Base-by-base conservation (phyloP, 2,888 invertebrate genomes). In the Micoletzkya japonica region DNA sequence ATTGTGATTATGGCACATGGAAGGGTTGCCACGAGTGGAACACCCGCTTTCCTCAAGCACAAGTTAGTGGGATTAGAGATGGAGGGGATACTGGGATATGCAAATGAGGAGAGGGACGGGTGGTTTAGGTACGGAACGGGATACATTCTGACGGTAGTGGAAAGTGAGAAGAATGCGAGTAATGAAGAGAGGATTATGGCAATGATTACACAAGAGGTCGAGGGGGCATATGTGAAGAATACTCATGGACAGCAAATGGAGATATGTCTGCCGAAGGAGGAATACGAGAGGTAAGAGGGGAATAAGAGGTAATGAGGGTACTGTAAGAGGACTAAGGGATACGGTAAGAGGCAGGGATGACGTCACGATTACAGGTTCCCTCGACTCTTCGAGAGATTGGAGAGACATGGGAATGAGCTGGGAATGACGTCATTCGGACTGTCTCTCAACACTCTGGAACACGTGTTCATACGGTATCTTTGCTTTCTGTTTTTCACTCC, bases 1-100 rank as follows among this genome's bases (percentile, higher is more conserved):
- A 74, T 82, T 30, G 76, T 74, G 1, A 81, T 82, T 56, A 82
- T 82, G 83, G 79, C 76, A 14, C 79, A 82, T 24, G 82, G 82
- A 60, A 69, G 75, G 17, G 67, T 78, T 24, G 78, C 75, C 24
- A 77, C 81, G 57, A 78, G 78, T 50, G 82, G 81, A 39, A 77
- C 78, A 1, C 70, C 72, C 32, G 74, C 76, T 10, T 83, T 77
- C 57, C 61, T 82, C 59, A 83, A 83, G 61, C 70, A 76, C 20
- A 74, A 66, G 17, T 17, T 17, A 26, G n/a, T 54, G 7, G n/a
- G n/a, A n/a, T n/a, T n/a, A n/a, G n/a, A n/a, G 30, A 50, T 49
- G 49, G 30, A 28, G 49, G 44, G 44, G 49, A 3, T 20, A 1
- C 44, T 4, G 44, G 30, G 24, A 14, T 60, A 1, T 28, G 14